A percentile compares a stretch with the other conserved stretches of the same genome.
Evolutionary conservation across 2,113 vertebrate genomes (phyloP).

Genomic region (Bujurquina vittata): DNA sequence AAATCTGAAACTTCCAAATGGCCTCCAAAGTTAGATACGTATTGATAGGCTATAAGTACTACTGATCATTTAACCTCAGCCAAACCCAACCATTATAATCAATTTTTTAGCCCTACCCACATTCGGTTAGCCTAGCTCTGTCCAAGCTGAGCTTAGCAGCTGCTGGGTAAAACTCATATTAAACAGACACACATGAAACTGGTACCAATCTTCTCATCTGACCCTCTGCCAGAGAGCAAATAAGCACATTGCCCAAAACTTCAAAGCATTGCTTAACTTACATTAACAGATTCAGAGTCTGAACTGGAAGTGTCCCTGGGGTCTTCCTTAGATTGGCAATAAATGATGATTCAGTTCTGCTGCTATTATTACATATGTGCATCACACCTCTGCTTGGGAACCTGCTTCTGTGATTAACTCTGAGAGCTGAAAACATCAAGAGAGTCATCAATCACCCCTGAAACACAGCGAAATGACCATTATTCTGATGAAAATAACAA

Average conservation of each 20-base stretch:
- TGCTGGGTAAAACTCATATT: background rate
- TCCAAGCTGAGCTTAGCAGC: background rate
- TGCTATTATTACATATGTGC: background rate
- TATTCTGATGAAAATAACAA: slow-evolving; percentile 9
- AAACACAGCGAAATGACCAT: slow-evolving; percentile 10
- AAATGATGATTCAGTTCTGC: slow-evolving; percentile 12
- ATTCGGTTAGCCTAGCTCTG: background rate
- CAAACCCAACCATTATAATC: background rate
- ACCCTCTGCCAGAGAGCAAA: background rate
- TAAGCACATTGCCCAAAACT: background rate
- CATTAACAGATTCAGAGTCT: slow-evolving; percentile 5
- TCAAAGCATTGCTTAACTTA: background rate
- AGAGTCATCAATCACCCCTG: background rate
- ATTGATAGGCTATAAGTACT: background rate
- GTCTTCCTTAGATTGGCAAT: background rate
- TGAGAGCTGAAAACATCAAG: slow-evolving; percentile 1
- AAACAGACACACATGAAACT: background rate
- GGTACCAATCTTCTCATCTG: background rate
- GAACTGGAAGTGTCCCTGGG: background rate
- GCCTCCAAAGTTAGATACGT: background rate
- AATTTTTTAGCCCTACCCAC: background rate
- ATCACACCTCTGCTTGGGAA: background rate
- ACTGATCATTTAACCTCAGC: background rate
- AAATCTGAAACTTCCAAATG: background rate
- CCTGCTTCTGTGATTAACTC: background rate